phyloP scores from a whole-genome alignment of 2,797 vertebrate species.

The Diplodus puntazzo region DNA sequence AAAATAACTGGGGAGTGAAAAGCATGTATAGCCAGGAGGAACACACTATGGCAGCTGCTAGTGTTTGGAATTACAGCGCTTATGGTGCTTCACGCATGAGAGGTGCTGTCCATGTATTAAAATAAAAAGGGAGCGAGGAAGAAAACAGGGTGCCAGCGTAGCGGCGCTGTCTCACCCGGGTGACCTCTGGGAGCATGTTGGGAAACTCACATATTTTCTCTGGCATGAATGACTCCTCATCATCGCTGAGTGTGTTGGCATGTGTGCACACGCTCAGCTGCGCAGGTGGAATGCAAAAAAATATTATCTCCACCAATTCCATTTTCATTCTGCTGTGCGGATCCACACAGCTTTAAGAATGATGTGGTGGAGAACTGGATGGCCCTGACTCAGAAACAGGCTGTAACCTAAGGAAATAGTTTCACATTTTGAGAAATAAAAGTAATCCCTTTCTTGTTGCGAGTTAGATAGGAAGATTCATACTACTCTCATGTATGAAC shows the following conservation, averaged over 20 bases:
- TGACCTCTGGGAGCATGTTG: slow-evolving; percentile 43
- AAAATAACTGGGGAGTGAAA: neutral
- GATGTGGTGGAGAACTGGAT: neutral
- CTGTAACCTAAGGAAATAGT: neutral
- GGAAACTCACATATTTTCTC: slow-evolving; percentile 46
- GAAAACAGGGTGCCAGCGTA: neutral
- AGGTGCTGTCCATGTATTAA: slow-evolving; percentile 47
- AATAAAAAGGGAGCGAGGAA: slow-evolving; percentile 40
- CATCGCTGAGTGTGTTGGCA: slow-evolving; percentile 4
- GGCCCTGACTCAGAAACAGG: neutral
- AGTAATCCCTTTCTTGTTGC: neutral
- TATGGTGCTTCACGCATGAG: slow-evolving; percentile 41
- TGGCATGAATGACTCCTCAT: slow-evolving; percentile 46
- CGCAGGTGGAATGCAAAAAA: slow-evolving; percentile 14
- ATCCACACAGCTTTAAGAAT: slow-evolving; percentile 3
- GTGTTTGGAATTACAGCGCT: slow-evolving; percentile 39
- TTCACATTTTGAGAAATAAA: neutral
- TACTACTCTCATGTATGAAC: too few species aligned
- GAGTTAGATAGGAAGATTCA: neutral
- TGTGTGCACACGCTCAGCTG: slow-evolving; percentile 1
- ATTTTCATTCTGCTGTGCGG: slow-evolving; percentile 17
- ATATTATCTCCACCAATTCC: slow-evolving; percentile 3
- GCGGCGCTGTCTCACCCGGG: slow-evolving; percentile 44
- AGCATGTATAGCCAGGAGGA: slow-evolving; percentile 11
- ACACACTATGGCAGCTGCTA: slow-evolving; percentile 22